phyloP scores from a whole-genome alignment of 2,888 invertebrate genomes.

The Andrena bucephala region DNA sequence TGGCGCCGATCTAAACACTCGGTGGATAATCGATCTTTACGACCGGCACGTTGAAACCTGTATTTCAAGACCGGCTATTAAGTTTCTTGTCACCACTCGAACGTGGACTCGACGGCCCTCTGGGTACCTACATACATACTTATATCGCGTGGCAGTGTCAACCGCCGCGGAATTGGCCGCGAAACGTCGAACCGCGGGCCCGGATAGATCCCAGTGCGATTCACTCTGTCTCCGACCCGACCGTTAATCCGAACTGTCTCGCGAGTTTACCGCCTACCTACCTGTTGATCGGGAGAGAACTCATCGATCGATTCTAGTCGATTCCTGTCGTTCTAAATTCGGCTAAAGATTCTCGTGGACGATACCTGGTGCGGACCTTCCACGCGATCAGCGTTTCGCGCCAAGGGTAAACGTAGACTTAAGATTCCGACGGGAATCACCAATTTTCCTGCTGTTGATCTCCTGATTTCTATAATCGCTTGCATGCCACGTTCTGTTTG shows the following conservation, averaged over 20 bases:
- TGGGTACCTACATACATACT: background rate
- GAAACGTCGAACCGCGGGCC: slow-evolving; percentile 33
- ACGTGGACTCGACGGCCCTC: slow-evolving; percentile 39
- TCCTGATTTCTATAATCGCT: background rate
- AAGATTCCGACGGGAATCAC: background rate
- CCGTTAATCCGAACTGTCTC: background rate
- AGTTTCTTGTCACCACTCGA: slow-evolving; percentile 72
- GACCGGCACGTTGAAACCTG: slow-evolving; percentile 72
- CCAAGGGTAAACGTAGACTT: background rate
- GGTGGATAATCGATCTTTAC: slow-evolving; percentile 75
- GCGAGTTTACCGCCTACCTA: background rate
- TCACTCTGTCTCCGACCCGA: background rate
- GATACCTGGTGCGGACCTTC: slow-evolving; percentile 5
- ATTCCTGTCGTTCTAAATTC: background rate
- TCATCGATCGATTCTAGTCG: background rate
- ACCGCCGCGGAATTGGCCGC: slow-evolving; percentile 40
- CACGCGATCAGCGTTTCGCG: background rate
- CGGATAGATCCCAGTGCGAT: background rate
- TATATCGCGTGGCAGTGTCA: slow-evolving; percentile 42
- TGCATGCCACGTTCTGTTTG: slow-evolving; percentile 25
- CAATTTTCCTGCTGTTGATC: background rate
- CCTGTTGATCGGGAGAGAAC: slow-evolving; percentile 2
- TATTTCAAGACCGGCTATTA: slow-evolving; percentile 75
- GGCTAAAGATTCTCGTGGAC: background rate
- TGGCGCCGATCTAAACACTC: slow-evolving; percentile 70